phyloP scores from a whole-genome alignment of 2,113 vertebrate genomes.

The Psittacus erithacus region DNA sequence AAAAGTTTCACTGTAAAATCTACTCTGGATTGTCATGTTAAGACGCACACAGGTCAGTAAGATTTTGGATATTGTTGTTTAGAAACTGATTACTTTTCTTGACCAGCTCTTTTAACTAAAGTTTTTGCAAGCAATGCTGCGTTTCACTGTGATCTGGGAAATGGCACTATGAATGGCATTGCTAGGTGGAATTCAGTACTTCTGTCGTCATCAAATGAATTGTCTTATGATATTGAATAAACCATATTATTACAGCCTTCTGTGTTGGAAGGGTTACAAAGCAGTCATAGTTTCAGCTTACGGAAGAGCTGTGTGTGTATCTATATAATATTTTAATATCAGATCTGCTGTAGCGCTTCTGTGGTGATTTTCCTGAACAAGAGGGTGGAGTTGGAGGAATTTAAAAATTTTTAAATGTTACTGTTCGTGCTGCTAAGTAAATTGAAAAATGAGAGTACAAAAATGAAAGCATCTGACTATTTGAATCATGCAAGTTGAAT shows the following conservation, averaged over 20 bases:
- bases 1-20: slow-evolving; percentile 95
- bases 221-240: background rate
- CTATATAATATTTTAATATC: background rate
- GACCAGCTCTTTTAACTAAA: background rate
- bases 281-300: background rate
- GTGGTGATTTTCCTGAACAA: background rate
- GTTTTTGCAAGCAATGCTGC: background rate
- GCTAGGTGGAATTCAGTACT: background rate
- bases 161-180: background rate
- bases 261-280: background rate
- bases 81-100: background rate
- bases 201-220: background rate
- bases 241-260: background rate
- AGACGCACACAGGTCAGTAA: slow-evolving; percentile 88
- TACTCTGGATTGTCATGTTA: slow-evolving; percentile 92
- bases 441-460: background rate
- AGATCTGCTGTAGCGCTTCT: background rate
- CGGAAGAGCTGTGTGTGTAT: background rate
- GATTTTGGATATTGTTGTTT: background rate
- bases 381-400: background rate
- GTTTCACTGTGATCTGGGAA: background rate
- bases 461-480: background rate
- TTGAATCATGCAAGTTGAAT: background rate
- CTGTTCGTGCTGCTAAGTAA: background rate
- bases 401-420: background rate